Percentiles rank a stretch among this genome's conserved stretches.
phyloP scores from a whole-genome alignment of 64 coral and sea anemone genomes.

The Actinia tenebrosa region DNA sequence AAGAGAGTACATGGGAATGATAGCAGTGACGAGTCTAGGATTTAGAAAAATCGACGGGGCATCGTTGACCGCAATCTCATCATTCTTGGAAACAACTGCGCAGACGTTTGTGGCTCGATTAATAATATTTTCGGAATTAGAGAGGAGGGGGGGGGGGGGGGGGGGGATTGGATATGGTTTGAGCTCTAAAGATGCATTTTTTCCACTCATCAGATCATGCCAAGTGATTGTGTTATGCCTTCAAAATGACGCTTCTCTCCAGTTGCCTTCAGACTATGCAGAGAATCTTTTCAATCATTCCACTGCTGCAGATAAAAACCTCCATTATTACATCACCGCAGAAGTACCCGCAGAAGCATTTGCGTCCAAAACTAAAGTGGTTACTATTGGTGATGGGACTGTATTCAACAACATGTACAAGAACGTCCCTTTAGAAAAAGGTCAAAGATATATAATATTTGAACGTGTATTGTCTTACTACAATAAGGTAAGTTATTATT shows the following conservation, averaged over 20 bases:
- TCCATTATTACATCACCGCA: neutral
- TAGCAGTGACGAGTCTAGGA: too few species aligned
- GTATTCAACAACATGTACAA: neutral
- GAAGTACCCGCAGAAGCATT: neutral
- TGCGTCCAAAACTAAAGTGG: neutral
- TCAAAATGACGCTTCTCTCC: neutral
- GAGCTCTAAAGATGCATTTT: too few species aligned
- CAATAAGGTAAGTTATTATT: neutral
- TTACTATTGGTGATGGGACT: slow-evolving; percentile 3
- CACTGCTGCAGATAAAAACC: neutral
- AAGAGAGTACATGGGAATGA: too few species aligned
- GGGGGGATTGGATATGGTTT: too few species aligned
- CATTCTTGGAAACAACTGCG: too few species aligned
- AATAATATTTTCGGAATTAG: too few species aligned
- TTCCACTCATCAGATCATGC: neutral
- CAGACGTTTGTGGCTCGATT: too few species aligned
- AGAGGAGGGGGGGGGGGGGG: too few species aligned
- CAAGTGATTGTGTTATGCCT: neutral
- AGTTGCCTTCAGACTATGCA: neutral
- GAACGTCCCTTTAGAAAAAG: neutral
- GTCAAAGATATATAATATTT: neutral
- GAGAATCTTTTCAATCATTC: neutral
- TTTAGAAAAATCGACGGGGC: too few species aligned
- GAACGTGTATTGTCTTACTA: neutral
- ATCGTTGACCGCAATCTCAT: too few species aligned